phyloP scores from a whole-genome alignment of 2,888 invertebrate genomes.

The Polymixis lichenea region DNA sequence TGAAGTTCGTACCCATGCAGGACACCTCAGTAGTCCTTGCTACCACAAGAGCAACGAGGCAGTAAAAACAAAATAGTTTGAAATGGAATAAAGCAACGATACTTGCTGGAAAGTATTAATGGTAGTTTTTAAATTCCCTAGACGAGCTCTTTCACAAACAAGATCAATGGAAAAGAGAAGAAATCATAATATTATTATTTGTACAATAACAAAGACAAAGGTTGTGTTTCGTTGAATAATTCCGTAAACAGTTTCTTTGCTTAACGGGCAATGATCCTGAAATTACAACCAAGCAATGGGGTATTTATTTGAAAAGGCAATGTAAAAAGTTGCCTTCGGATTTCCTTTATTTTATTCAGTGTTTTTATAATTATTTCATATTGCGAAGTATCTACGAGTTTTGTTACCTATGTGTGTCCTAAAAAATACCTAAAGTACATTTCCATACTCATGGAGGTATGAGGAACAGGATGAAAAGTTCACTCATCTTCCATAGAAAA shows the following conservation, averaged over 20 bases:
- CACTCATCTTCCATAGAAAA: too few species aligned
- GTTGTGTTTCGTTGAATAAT: constrained; percentile 28
- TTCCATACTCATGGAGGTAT: too few species aligned
- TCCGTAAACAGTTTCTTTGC: constrained; percentile 43
- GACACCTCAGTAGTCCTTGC: too few species aligned
- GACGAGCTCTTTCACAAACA: background rate
- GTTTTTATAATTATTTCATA: constrained; percentile 39
- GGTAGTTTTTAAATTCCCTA: too few species aligned
- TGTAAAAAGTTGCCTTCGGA: constrained; percentile 45
- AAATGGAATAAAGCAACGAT: background rate
- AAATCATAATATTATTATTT: background rate
- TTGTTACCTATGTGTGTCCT: background rate
- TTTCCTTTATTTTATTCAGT: constrained; percentile 30
- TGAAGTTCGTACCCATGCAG: background rate
- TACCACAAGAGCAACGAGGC: background rate
- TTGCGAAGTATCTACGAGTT: constrained; percentile 1
- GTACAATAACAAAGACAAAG: constrained; percentile 23
- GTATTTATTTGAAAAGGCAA: constrained; percentile 56
- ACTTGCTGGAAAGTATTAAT: too few species aligned
- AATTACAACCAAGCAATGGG: constrained; percentile 62
- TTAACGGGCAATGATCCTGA: constrained; percentile 61
- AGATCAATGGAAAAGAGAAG: background rate
- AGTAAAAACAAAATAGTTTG: background rate
- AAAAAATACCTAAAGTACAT: background rate
- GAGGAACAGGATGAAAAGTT: too few species aligned